phyloP scores from a whole-genome alignment of 2,113 vertebrate species.

The Brachyistius frenatus region DNA sequence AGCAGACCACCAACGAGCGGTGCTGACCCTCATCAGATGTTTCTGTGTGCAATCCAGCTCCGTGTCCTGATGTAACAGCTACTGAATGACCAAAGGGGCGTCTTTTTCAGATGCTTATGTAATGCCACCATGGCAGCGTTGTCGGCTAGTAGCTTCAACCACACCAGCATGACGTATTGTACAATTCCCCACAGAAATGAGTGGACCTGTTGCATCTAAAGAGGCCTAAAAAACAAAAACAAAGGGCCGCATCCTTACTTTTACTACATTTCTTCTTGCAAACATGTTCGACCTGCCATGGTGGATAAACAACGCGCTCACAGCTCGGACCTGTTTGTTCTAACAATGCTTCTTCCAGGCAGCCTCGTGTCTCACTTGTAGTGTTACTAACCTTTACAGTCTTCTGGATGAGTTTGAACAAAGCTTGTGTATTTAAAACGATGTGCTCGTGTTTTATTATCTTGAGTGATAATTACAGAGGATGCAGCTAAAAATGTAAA shows the following conservation, averaged over 20 bases:
- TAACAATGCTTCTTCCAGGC: conserved; percentile 31
- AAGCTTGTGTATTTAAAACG: conserved; percentile 22
- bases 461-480: not conserved
- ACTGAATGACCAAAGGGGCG: conserved; percentile 44
- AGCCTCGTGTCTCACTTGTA: conserved; percentile 24
- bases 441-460: conserved; percentile 21
- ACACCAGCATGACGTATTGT: conserved; percentile 54
- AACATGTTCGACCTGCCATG: not conserved
- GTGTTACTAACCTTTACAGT: conserved; percentile 30
- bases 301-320: conserved; percentile 11
- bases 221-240: not conserved
- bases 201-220: conserved; percentile 14
- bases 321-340: conserved; percentile 26
- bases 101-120: conserved; percentile 11
- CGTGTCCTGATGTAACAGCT: conserved; percentile 5
- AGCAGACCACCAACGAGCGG: not conserved
- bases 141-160: conserved; percentile 37
- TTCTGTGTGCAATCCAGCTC: conserved; percentile 3
- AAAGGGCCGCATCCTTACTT: not conserved
- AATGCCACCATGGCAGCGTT: conserved; percentile 21
- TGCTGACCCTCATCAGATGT: conserved; percentile 15
- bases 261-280: not conserved
- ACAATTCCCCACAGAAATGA: conserved; percentile 5
- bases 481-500: not conserved
- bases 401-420: conserved; percentile 46